These are phyloP conservation scores for Drosophila albomicans DNA, from an alignment of 1,140 invertebrate genomes.

Conservation along the genomic window DNA sequence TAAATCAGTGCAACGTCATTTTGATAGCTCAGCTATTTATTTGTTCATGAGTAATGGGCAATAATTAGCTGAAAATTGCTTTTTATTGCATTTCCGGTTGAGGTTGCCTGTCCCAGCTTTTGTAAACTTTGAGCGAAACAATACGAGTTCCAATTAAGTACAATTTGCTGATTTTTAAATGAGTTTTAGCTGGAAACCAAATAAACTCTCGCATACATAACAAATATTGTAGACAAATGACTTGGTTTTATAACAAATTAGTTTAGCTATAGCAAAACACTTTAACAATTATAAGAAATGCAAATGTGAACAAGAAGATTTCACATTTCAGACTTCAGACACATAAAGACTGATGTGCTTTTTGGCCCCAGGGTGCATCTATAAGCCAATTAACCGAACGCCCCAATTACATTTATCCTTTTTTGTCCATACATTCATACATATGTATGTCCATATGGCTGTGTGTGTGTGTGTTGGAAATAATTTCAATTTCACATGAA, in stretches of 20 bases:
- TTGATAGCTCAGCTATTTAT: constrained; percentile 23
- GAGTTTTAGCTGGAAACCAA: neutral
- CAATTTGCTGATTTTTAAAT: neutral
- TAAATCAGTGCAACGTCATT: constrained; percentile 22
- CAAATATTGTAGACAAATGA: neutral
- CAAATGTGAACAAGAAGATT: neutral
- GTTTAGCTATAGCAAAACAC: neutral
- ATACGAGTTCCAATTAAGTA: neutral
- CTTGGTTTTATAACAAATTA: constrained; percentile 1
- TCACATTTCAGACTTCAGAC: neutral
- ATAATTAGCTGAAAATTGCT: constrained; percentile 37
- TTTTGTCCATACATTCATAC: neutral
- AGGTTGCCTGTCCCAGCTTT: constrained; percentile 3
- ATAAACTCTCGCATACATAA: neutral
- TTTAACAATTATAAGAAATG: neutral
- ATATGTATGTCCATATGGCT: neutral
- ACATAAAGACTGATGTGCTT: constrained; percentile 35
- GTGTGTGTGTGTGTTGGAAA: constrained; percentile 54
- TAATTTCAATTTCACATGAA: constrained; percentile 76
- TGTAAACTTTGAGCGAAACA: constrained; percentile 11
- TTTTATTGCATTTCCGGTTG: constrained; percentile 46
- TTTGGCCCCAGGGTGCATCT: constrained; percentile 28
- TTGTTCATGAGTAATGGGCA: constrained; percentile 30
- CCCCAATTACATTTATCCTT: constrained; percentile 49
- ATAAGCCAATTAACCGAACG: constrained; percentile 62